phyloP scores from a whole-genome alignment of 2,113 vertebrate species.

The Pterophyllum scalare region DNA sequence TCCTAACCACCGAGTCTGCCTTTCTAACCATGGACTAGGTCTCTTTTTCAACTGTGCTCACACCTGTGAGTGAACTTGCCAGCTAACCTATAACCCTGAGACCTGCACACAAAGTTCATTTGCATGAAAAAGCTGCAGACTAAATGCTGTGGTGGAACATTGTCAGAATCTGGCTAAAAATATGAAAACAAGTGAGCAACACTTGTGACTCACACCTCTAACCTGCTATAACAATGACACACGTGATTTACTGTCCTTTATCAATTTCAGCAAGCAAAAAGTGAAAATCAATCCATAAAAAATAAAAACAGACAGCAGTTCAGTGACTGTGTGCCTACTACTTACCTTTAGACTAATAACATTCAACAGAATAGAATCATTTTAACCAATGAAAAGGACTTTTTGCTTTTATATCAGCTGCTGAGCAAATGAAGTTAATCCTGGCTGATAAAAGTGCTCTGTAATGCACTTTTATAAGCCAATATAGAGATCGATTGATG shows the following conservation, averaged over 20 bases:
- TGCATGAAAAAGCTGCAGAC: conserved; percentile 14
- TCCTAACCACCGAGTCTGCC: conserved; percentile 35
- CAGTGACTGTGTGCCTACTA: neutral
- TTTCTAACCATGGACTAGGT: conserved; percentile 28
- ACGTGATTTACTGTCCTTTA: neutral
- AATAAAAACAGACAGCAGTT: neutral
- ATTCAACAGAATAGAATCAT: neutral
- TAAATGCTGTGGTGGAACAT: neutral
- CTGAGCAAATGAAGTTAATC: neutral
- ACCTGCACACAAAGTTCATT: neutral
- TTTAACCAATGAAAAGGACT: neutral
- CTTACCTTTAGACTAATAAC: neutral
- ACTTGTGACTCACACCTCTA: conserved; percentile 11
- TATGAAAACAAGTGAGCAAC: neutral
- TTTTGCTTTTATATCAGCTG: conserved; percentile 1
- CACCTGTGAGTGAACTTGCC: conserved; percentile 38
- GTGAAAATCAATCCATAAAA: neutral
- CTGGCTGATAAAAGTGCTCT: neutral
- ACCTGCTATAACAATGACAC: neutral
- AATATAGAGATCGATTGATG: neutral
- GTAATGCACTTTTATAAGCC: neutral
- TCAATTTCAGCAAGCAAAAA: neutral
- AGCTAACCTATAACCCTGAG: conserved; percentile 14
- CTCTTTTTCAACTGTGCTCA: conserved; percentile 41
- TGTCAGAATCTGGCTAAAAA: neutral